These are phyloP conservation scores for Buceros bicornis DNA, from an alignment of 2,797 vertebrate genomes.

Conservation along the genomic window DNA sequence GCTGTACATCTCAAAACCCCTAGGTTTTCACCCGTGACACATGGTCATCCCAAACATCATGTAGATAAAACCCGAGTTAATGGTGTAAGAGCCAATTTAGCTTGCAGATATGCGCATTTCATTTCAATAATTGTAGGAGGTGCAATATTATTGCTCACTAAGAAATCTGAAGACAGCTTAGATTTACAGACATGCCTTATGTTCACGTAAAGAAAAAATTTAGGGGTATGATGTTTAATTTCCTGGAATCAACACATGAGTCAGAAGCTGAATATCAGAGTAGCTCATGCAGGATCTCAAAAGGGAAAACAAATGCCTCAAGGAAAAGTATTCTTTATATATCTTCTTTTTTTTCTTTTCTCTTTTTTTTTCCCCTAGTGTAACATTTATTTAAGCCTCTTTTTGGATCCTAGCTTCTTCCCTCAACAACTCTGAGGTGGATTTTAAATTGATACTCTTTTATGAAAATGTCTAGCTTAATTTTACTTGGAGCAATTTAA, in stretches of 20 bases:
- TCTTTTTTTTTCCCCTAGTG: background rate
- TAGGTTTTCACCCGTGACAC: background rate
- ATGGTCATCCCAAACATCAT: background rate
- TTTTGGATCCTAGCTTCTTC: constrained; percentile 3
- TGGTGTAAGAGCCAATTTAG: background rate
- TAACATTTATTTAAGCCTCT: constrained; percentile 19
- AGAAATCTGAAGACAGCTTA: background rate
- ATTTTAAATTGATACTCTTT: constrained; percentile 20
- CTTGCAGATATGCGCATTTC: background rate
- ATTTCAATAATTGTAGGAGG: constrained; percentile 16
- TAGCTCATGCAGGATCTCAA: background rate
- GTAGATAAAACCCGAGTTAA: background rate
- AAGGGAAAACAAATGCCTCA: background rate
- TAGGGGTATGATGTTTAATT: background rate
- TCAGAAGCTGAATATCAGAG: background rate
- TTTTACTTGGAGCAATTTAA: constrained; percentile 9
- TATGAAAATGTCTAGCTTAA: constrained; percentile 33
- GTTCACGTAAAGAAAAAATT: background rate
- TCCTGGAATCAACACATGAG: background rate
- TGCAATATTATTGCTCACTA: background rate
- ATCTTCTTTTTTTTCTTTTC: background rate
- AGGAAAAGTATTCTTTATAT: background rate
- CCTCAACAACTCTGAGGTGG: background rate
- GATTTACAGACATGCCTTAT: background rate
- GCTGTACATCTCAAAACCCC: background rate